phyloP scores from a whole-genome alignment of 2,113 vertebrate species.

The Pitta sordida region DNA sequence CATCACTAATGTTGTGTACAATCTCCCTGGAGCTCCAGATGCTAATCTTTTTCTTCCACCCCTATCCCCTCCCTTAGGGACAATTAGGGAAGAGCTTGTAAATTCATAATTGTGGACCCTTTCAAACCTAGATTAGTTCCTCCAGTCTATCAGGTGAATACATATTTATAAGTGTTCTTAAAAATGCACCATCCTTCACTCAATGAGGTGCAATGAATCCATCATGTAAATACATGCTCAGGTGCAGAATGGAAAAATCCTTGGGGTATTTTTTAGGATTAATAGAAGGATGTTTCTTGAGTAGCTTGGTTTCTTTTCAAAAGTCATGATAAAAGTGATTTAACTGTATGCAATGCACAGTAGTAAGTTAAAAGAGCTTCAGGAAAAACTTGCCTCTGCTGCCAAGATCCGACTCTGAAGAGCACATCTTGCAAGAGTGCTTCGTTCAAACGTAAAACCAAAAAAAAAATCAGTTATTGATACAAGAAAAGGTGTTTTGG shows the following conservation, averaged over 20 bases:
- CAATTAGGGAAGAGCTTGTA: not conserved
- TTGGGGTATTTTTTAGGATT: not conserved
- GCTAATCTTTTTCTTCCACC: not conserved
- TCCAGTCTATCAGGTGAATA: not conserved
- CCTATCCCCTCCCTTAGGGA: not conserved
- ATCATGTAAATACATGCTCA: not conserved
- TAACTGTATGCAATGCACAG: not conserved
- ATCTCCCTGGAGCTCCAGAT: not conserved
- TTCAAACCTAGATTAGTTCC: not conserved
- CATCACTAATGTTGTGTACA: not conserved
- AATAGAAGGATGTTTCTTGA: not conserved
- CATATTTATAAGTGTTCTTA: slow-evolving; percentile 23
- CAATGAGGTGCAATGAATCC: slow-evolving; percentile 27
- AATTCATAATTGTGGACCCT: slow-evolving; percentile 26
- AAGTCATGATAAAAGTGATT: not conserved
- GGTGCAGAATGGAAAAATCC: slow-evolving; percentile 14
- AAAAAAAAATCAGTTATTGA: not conserved
- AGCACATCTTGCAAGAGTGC: not conserved
- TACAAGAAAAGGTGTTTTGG: not conserved
- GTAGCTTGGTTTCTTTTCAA: not conserved
- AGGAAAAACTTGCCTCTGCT: not conserved
- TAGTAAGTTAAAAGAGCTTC: not conserved
- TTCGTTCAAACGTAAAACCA: not conserved
- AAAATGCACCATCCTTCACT: not conserved
- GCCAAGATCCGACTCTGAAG: not conserved